A percentile compares a stretch with the other conserved stretches of the same genome.
These are phyloP conservation scores for Drosophila crucigera DNA, from an alignment of 2,888 invertebrate genomes.

Conservation along the genomic window DNA sequence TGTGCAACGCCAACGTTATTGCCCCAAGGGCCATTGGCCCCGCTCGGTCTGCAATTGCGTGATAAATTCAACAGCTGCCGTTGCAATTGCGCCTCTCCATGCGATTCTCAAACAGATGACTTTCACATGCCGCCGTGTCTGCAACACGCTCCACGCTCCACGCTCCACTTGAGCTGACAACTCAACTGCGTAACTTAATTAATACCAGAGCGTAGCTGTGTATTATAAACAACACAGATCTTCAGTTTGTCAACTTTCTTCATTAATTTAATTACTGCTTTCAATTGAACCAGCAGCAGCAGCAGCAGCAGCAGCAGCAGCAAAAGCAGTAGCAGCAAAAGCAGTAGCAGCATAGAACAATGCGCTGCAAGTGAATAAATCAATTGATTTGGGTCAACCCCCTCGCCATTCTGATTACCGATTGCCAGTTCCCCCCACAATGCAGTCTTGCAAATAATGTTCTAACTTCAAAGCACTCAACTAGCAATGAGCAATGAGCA, in stretches of 20 bases:
- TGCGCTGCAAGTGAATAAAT: constrained; percentile 63
- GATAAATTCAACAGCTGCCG: constrained; percentile 41
- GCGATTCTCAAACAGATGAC: constrained; percentile 29
- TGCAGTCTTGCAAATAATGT: constrained; percentile 41
- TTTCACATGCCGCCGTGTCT: constrained; percentile 59
- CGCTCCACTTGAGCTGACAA: constrained; percentile 43
- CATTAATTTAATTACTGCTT: constrained; percentile 78
- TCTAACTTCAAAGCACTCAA: constrained; percentile 37
- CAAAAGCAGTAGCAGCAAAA: background rate
- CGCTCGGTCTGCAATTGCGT: constrained; percentile 40
- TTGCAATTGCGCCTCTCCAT: constrained; percentile 16
- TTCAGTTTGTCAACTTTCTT: constrained; percentile 55
- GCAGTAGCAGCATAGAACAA: constrained; percentile 1
- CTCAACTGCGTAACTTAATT: constrained; percentile 64
- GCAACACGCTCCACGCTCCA: constrained; percentile 5
- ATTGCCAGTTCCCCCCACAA: background rate
- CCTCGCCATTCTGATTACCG: constrained; percentile 11
- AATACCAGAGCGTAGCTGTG: constrained; percentile 38
- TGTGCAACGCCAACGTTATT: constrained; percentile 9
- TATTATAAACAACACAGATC: constrained; percentile 15
- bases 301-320: constrained; percentile 11
- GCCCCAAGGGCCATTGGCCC: constrained; percentile 38
- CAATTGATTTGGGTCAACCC: constrained; percentile 71
- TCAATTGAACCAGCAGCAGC: constrained; percentile 59
- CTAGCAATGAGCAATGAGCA: constrained; percentile 19